Base-by-base conservation (phyloP, 2,797 vertebrate genomes). In the Arrhamphus sclerolepis region DNA sequence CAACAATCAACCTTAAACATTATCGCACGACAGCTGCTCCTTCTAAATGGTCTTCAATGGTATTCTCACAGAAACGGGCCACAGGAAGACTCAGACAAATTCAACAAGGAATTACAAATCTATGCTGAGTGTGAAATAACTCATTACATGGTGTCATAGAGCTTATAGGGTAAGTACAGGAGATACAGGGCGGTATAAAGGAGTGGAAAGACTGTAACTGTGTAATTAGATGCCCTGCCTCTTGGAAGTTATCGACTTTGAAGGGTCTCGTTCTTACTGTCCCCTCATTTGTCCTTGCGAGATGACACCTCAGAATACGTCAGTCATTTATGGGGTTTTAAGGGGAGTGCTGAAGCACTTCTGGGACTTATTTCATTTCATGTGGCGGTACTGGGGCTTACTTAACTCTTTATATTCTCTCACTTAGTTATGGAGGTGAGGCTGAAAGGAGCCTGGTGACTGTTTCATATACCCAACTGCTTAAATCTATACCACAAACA, bases 1-100 rank as follows among this genome's bases (percentile, higher is more conserved):
- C 67, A 66, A 82, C 86, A 82, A 80, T 84, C 82, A 81, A 74
- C 65, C 64, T 48, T 29, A 51, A 77, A 81, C 75, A 78, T 19
- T 75, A 72, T 67, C 70, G 72, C 73, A 42, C 62, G 81, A 79
- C 81, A 64, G 81, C 70, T 65, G 70, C 66, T 75, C 47, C 66
- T 62, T 80, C 74, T 70, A 71, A 64, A 56, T 62, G 59, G 67
- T 76, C 56, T 49, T n/a, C 39, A 49, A 72, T 69, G 60, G 80
- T 69, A 46, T 52, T 77, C 76, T 88, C 76, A 56, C 62, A 24
- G 46, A 51, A 54, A 64, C 52, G 72, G 56, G 77, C 55, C 59
- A 22, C 73, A 19, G 70, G 28, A 14, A 62, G 70, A 56, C 46
- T 66, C 53, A 16, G 53, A n/a, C 54, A 7, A 31, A 74, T 72